A percentile compares a stretch with the other conserved stretches of the same genome.
Evolutionary conservation across 2,797 vertebrate genomes (phyloP).

Genomic region (Tokudaia muenninki): DNA sequence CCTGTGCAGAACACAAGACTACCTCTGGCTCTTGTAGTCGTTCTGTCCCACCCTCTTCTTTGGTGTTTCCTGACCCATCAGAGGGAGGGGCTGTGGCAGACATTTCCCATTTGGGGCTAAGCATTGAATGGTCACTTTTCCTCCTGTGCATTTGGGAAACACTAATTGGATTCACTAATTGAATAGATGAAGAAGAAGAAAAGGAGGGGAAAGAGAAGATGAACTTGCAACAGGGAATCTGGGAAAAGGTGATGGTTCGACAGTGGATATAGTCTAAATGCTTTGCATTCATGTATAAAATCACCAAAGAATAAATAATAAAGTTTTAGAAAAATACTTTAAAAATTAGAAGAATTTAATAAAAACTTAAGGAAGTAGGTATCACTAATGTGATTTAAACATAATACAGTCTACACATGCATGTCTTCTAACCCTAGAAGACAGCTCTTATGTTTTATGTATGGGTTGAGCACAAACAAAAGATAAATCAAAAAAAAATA

Average conservation of each 20-base stretch:
- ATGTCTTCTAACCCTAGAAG: background rate
- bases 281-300: background rate
- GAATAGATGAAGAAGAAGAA: background rate
- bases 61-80: background rate
- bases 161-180: background rate
- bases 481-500: background rate
- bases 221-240: background rate
- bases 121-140: background rate
- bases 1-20: background rate
- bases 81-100: background rate
- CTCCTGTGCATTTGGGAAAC: background rate
- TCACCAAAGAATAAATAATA: background rate
- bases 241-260: background rate
- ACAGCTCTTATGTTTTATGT: no score
- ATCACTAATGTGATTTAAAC: no score
- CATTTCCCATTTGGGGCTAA: background rate
- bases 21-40: background rate
- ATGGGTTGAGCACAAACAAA: background rate
- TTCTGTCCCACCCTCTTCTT: background rate
- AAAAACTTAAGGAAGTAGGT: background rate
- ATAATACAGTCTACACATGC: background rate
- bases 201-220: no score
- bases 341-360: background rate
- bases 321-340: background rate
- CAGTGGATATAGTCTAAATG: background rate